phyloP scores from a whole-genome alignment of 2,888 invertebrate genomes.

The Serrognathus titanus region DNA sequence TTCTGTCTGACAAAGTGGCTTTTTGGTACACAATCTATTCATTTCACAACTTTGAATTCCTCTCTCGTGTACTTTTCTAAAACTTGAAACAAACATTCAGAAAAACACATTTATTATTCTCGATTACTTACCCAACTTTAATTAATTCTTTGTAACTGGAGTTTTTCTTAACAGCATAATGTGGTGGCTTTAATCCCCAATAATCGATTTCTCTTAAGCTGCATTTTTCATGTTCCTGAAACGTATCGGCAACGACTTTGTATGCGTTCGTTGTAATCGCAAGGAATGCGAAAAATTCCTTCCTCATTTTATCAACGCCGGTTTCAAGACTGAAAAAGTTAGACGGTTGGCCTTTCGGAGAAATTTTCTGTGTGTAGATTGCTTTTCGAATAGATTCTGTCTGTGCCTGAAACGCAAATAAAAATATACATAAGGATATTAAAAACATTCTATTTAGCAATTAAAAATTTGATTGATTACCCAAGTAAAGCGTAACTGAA shows the following conservation, averaged over 20 bases:
- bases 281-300: conserved; percentile 66
- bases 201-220: conserved; percentile 60
- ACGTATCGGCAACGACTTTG: conserved; percentile 64
- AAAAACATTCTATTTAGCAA: no score
- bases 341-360: conserved; percentile 57
- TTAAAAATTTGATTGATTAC: no score
- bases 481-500: no score
- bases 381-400: conserved; percentile 61
- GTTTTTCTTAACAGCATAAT: conserved; percentile 54
- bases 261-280: conserved; percentile 64
- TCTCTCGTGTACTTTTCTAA: conserved; percentile 53
- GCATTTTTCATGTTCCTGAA: conserved; percentile 68
- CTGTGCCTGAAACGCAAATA: conserved; percentile 51
- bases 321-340: conserved; percentile 59
- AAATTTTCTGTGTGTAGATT: conserved; percentile 62
- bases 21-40: conserved; percentile 50
- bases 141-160: conserved; percentile 55
- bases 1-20: conserved; percentile 53
- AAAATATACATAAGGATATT: not conserved
- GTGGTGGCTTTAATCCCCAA: conserved; percentile 54
- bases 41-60: conserved; percentile 54
- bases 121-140: conserved; percentile 52
- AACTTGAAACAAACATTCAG: conserved; percentile 37
- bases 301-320: conserved; percentile 56
- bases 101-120: no score